A percentile compares a stretch with the other conserved stretches of the same genome.
Conservation (phyloP, 2,113 vertebrate genomes). For the Ophthalmolycus amberensis region DNA sequence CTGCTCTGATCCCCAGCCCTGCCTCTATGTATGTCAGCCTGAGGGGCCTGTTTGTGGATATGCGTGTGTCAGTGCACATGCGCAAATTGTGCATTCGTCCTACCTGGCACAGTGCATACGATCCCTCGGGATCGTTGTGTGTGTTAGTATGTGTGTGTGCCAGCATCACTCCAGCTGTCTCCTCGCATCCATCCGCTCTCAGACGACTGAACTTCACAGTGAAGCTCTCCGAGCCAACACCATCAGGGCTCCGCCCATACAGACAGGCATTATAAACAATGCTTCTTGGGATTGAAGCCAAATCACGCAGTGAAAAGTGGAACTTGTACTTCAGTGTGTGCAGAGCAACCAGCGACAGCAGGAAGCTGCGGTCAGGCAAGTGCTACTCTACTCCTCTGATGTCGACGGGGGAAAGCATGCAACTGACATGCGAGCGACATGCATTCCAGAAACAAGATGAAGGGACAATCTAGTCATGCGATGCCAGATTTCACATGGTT, state of each 20-base stretch:
- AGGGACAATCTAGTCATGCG: background rate
- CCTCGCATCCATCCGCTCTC: constrained; percentile 58
- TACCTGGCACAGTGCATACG: constrained; percentile 59
- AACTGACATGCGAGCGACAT: background rate
- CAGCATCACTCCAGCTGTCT: constrained; percentile 68
- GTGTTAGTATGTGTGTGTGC: background rate
- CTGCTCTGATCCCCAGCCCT: constrained; percentile 27
- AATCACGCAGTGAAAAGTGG: constrained; percentile 16
- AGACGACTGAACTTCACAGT: constrained; percentile 62
- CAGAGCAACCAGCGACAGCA: background rate
- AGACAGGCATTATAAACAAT: constrained; percentile 47
- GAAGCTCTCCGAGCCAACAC: constrained; percentile 30
- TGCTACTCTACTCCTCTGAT: background rate
- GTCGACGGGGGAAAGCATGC: background rate
- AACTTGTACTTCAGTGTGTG: constrained; percentile 6
- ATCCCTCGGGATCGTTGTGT: constrained; percentile 42
- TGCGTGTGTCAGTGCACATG: constrained; percentile 24
- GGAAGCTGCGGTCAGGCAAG: background rate
- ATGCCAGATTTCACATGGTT: background rate
- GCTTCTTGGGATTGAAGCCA: constrained; percentile 35
- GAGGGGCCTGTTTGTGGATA: constrained; percentile 40
- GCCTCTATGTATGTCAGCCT: constrained; percentile 59
- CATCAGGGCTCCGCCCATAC: constrained; percentile 52
- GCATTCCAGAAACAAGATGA: background rate
- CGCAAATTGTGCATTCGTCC: constrained; percentile 34